Percentiles rank a stretch among this genome's conserved stretches.
These are phyloP conservation scores for Gallinago paraguaiae DNA, from an alignment of 2,113 vertebrate genomes.

Conservation along the genomic window DNA sequence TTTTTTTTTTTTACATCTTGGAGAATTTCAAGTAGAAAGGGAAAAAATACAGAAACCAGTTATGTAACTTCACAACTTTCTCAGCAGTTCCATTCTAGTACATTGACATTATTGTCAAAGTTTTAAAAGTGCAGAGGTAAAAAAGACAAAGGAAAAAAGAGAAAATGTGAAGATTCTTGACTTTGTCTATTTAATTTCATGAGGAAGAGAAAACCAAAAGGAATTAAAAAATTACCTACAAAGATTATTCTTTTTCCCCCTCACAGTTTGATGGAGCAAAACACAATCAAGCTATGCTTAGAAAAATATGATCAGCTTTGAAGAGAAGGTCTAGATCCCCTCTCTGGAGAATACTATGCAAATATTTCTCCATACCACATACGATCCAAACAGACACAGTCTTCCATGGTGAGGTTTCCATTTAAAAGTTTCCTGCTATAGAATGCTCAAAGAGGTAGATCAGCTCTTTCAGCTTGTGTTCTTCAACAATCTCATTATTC, in stretches of 20 bases:
- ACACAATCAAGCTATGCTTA: neutral
- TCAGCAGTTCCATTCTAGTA: neutral
- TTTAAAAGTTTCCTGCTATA: neutral
- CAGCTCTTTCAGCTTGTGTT: neutral
- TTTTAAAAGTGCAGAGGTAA: neutral
- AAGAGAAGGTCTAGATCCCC: neutral
- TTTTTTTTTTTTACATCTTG: neutral
- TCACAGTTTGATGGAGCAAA: neutral
- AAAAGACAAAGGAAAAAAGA: neutral
- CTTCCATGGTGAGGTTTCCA: neutral
- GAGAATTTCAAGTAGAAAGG: neutral
- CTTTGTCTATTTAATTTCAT: neutral
- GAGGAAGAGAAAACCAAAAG: neutral
- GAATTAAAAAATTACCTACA: neutral
- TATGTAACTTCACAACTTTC: neutral
- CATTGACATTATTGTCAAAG: neutral
- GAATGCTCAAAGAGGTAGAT: neutral
- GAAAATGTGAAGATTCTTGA: neutral
- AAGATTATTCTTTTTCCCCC: neutral
- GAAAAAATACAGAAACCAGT: neutral
- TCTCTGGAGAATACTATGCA: neutral
- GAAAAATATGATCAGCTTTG: neutral
- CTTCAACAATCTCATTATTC: neutral
- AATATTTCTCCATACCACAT: neutral
- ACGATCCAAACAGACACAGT: neutral